Percentiles rank a stretch among this genome's conserved stretches.
phyloP scores from a whole-genome alignment of 2,797 vertebrate species.

The Uromys caudimaculatus region DNA sequence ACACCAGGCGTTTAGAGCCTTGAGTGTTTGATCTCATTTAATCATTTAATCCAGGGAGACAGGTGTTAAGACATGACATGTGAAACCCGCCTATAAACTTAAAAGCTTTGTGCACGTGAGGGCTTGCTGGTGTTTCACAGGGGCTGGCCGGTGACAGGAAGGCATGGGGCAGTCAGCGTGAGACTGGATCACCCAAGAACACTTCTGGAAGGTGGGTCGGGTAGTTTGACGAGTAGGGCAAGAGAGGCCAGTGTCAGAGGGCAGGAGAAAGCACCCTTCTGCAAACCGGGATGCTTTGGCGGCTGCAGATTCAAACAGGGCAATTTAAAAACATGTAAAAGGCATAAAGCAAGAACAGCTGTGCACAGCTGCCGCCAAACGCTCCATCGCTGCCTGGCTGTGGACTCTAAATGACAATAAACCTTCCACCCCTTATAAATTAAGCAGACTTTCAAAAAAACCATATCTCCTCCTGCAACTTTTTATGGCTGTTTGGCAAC shows the following conservation, averaged over 20 bases:
- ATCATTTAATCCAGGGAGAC: slow-evolving; percentile 70
- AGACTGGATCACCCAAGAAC: background rate
- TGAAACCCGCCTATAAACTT: slow-evolving; percentile 67
- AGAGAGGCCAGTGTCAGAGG: background rate
- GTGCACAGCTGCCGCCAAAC: slow-evolving; percentile 82
- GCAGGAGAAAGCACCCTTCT: background rate
- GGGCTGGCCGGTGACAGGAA: background rate
- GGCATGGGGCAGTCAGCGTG: background rate
- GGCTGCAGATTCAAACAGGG: slow-evolving; percentile 78
- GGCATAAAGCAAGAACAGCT: slow-evolving; percentile 86
- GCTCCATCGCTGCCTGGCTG: slow-evolving; percentile 86
- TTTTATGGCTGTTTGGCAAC: slow-evolving; percentile 92
- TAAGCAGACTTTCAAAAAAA: slow-evolving; percentile 89
- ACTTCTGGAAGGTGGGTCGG: background rate
- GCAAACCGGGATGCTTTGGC: background rate
- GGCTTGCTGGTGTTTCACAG: background rate
- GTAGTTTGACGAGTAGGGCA: background rate
- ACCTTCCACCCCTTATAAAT: slow-evolving; percentile 91
- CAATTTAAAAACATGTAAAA: slow-evolving; percentile 89
- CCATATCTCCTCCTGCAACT: slow-evolving; percentile 87
- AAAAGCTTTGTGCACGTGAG: slow-evolving; percentile 58
- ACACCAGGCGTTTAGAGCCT: slow-evolving; percentile 57
- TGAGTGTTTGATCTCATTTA: slow-evolving; percentile 70
- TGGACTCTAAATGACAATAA: slow-evolving; percentile 89
- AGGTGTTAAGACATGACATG: slow-evolving; percentile 54